These are phyloP conservation scores for Ameiurus melas DNA, from an alignment of 2,113 vertebrate species.

Conservation along the genomic window DNA sequence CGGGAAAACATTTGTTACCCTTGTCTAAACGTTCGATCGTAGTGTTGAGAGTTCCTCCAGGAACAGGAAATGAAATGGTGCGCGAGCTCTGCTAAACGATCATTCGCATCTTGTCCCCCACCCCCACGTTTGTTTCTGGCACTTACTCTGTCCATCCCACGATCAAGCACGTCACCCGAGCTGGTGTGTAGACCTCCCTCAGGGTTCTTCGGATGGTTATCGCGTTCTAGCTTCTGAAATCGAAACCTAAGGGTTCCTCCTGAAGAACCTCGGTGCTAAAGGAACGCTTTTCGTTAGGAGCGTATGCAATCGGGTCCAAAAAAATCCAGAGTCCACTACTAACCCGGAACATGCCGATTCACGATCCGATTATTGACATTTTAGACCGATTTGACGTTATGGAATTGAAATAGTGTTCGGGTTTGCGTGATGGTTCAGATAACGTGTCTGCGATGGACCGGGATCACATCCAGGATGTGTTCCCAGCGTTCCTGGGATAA, in stretches of 20 bases:
- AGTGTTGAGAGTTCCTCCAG: conserved; percentile 10
- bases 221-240: background rate
- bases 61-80: background rate
- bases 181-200: background rate
- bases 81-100: conserved; percentile 11
- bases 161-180: background rate
- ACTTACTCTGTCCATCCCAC: conserved; percentile 1
- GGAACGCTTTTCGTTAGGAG: background rate
- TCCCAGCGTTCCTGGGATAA: background rate
- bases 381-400: background rate
- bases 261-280: background rate
- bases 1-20: conserved; percentile 18
- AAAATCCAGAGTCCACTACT: background rate
- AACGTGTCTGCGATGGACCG: background rate
- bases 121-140: background rate
- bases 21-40: background rate
- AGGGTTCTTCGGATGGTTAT: background rate
- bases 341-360: background rate
- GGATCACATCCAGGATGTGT: background rate
- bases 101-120: background rate
- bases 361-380: background rate
- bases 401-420: background rate
- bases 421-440: background rate
- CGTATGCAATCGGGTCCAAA: too few relatives aligned
- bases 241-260: background rate